Evolutionary conservation across 1,140 invertebrate species (phyloP).

Genomic region (Antheraea mylitta): DNA sequence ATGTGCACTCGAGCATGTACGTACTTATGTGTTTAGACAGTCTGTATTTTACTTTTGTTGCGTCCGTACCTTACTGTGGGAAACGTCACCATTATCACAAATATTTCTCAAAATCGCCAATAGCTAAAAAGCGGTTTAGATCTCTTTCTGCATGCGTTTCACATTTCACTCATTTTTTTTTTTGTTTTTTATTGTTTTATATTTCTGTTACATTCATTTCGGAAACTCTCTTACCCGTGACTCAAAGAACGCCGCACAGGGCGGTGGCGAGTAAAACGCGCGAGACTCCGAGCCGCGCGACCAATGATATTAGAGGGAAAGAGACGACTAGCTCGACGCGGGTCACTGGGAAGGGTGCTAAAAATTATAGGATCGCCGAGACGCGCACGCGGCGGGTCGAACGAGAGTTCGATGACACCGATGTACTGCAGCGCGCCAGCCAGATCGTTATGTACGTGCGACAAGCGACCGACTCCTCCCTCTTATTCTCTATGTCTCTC

Average conservation of each 20-base stretch:
- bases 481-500: neutral
- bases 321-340: conserved; percentile 30
- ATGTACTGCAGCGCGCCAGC: conserved; percentile 89
- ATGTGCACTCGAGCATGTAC: conserved; percentile 66
- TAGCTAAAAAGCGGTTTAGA: neutral
- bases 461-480: conserved; percentile 3
- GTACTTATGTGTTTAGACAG: conserved; percentile 48
- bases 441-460: conserved; percentile 90
- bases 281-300: conserved; percentile 33
- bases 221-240: conserved; percentile 33
- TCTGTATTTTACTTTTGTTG: conserved; percentile 26
- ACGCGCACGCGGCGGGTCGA: conserved; percentile 60
- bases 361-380: conserved; percentile 64
- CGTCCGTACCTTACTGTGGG: conserved; percentile 8
- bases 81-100: neutral
- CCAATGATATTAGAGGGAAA: conserved; percentile 33
- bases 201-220: conserved; percentile 39
- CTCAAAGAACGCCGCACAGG: conserved; percentile 43
- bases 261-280: conserved; percentile 48
- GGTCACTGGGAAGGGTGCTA: conserved; percentile 37
- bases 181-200: conserved; percentile 29
- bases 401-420: conserved; percentile 85
- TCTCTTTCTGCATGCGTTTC: neutral
- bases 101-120: neutral
- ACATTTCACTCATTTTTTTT: neutral